Percentiles rank a stretch among this genome's conserved stretches.
phyloP scores from a whole-genome alignment of 2,797 vertebrate genomes.

The Hoplostethus atlanticus region DNA sequence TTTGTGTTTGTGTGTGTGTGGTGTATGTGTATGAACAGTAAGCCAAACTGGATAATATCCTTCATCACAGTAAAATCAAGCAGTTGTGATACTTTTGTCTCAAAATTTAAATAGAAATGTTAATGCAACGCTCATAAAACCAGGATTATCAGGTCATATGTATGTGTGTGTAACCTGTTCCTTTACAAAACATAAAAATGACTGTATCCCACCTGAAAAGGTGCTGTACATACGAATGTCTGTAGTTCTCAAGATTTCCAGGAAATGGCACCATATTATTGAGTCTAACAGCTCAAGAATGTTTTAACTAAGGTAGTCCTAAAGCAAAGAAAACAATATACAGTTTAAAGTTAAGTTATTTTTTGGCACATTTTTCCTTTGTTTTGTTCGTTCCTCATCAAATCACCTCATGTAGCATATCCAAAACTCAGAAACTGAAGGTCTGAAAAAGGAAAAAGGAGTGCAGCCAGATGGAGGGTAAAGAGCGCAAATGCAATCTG shows the following conservation, averaged over 20 bases:
- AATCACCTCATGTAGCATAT: constrained; percentile 74
- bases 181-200: constrained; percentile 80
- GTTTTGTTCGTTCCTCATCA: constrained; percentile 74
- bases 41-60: constrained; percentile 62
- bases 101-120: constrained; percentile 77
- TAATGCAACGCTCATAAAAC: constrained; percentile 75
- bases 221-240: constrained; percentile 76
- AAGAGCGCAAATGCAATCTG: constrained; percentile 68
- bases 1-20: constrained; percentile 43
- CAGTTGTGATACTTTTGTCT: constrained; percentile 68
- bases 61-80: constrained; percentile 79
- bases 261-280: constrained; percentile 89
- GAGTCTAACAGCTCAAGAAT: constrained; percentile 83
- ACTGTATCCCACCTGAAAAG: constrained; percentile 69
- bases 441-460: constrained; percentile 82
- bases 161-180: constrained; percentile 57
- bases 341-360: constrained; percentile 78
- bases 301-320: constrained; percentile 84
- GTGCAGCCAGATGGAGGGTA: constrained; percentile 72
- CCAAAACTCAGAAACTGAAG: constrained; percentile 80
- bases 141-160: constrained; percentile 68
- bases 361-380: constrained; percentile 88
- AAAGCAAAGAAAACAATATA: constrained; percentile 84
- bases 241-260: constrained; percentile 89
- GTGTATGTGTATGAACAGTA: constrained; percentile 57